These are phyloP conservation scores for Asarcornis scutulata DNA, from an alignment of 2,113 vertebrate genomes.

Conservation along the genomic window DNA sequence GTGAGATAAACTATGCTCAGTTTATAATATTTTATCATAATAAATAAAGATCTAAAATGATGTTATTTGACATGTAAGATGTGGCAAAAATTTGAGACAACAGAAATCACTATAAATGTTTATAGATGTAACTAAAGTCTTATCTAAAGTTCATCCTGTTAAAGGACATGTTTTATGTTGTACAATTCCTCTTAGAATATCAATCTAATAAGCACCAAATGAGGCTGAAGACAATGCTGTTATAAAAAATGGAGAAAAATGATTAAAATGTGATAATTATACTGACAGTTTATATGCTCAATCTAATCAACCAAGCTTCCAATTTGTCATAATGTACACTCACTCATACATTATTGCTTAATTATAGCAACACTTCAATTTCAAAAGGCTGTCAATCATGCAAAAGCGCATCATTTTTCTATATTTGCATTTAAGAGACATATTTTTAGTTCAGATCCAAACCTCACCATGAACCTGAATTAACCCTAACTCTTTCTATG, in stretches of 20 bases:
- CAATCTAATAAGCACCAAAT: constrained; percentile 86
- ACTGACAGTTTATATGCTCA: constrained; percentile 84
- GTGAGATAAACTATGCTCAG: neutral
- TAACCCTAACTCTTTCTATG: constrained; percentile 55
- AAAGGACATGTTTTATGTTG: constrained; percentile 83
- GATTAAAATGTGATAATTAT: constrained; percentile 89
- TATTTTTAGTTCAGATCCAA: constrained; percentile 74
- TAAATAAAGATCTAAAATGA: constrained; percentile 46
- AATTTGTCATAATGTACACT: constrained; percentile 86
- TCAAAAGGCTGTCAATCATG: constrained; percentile 82
- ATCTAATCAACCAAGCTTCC: constrained; percentile 84
- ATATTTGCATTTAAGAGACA: constrained; percentile 68
- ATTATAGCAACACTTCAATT: constrained; percentile 84
- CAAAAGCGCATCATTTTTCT: constrained; percentile 77
- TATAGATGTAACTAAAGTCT: constrained; percentile 73
- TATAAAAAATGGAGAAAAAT: constrained; percentile 86
- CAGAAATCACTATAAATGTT: constrained; percentile 72
- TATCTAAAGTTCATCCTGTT: constrained; percentile 81
- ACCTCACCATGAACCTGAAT: constrained; percentile 53
- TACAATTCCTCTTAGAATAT: constrained; percentile 81
- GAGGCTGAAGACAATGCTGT: constrained; percentile 84
- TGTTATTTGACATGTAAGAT: constrained; percentile 36
- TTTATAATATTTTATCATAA: constrained; percentile 30
- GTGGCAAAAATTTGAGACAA: constrained; percentile 56
- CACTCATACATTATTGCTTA: constrained; percentile 85